Evolutionary conservation across 2,888 invertebrate species (phyloP), one percentile per base, ranked within the genome.

Genomic region (Drosophila fungiperda): DNA sequence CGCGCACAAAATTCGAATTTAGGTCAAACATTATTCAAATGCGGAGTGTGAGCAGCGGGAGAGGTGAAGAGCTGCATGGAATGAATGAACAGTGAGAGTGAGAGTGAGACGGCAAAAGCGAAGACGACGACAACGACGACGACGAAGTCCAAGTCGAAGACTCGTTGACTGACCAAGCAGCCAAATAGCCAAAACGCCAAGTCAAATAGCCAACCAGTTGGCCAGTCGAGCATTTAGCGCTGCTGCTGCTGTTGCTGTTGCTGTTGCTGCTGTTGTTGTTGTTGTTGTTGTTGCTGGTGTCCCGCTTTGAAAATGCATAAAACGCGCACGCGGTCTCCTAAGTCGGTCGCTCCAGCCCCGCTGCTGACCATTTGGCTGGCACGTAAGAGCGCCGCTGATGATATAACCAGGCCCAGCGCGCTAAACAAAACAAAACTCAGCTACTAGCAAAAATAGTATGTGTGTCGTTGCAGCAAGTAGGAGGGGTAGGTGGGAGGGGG

Each of bases 1-100:
- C 79, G 79, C 83, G 77, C 75, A 81, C 79, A 83, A 87, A 85
- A 83, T 81, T 77, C 68, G 74, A 81, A 86, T 86, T 86, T 86
- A 63, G 85, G 85, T 86, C 85, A 87, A 85, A 85, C 85, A 87
- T 81, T 87, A 85, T 85, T 85, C 87, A 85, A 85, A 85, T 85
- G 76, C 79, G 70, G 63, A 65, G 50, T 33, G 42, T 17, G 52
- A 11, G 42, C 50, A 17, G 53, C 38, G 20, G 38, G 36, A n/a
- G 54, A n/a, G 68, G 64, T 4, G 23, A 8, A 7, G 45, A 15
- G 45, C 45, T 55, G 38, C 55, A 60, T 33, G 72, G 79, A 81
- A 81, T 87, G 87, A 87, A 87, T 83, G 85, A 79, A 79, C 75
- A 86, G 87, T 77, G 85, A 86, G 87, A 86, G 87, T 77, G 85